Evolutionary conservation across 2,888 invertebrate genomes (phyloP).

Genomic region (Mayetiola destructor): DNA sequence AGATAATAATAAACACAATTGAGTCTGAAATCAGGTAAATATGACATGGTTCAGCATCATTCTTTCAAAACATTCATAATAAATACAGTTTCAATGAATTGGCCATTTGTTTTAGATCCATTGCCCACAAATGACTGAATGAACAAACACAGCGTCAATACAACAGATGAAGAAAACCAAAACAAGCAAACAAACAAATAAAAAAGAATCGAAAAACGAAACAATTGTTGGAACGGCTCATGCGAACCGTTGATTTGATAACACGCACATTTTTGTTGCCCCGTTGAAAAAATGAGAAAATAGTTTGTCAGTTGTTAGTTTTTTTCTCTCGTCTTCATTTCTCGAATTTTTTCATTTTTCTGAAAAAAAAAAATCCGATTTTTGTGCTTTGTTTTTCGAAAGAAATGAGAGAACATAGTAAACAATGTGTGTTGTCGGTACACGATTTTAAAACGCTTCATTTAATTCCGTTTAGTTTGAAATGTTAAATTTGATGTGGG

Average conservation of each 20-base stretch:
- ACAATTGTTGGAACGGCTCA: too few species aligned
- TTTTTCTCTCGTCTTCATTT: too few species aligned
- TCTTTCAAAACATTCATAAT: slow-evolving; percentile 1
- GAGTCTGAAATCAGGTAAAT: slow-evolving; percentile 5
- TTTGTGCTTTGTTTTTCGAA: too few species aligned
- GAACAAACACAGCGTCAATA: too few species aligned
- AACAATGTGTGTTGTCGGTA: too few species aligned
- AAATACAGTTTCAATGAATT: neutral
- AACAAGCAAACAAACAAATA: neutral
- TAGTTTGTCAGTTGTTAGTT: too few species aligned
- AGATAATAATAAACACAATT: too few species aligned
- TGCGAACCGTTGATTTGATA: neutral
- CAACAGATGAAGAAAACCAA: neutral
- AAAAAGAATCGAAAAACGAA: too few species aligned
- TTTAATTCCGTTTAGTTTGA: neutral
- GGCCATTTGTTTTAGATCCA: neutral
- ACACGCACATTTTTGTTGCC: slow-evolving; percentile 6
- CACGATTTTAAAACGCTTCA: slow-evolving; percentile 1
- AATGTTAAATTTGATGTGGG: too few species aligned
- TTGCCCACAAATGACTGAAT: neutral
- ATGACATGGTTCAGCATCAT: slow-evolving; percentile 2
- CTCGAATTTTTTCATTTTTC: too few species aligned
- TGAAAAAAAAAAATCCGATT: too few species aligned
- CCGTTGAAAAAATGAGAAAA: neutral
- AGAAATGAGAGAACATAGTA: too few species aligned